Percentiles rank a stretch among this genome's conserved stretches.
phyloP scores from a whole-genome alignment of 2,888 invertebrate genomes.

The Acanthoscelides obtectus region DNA sequence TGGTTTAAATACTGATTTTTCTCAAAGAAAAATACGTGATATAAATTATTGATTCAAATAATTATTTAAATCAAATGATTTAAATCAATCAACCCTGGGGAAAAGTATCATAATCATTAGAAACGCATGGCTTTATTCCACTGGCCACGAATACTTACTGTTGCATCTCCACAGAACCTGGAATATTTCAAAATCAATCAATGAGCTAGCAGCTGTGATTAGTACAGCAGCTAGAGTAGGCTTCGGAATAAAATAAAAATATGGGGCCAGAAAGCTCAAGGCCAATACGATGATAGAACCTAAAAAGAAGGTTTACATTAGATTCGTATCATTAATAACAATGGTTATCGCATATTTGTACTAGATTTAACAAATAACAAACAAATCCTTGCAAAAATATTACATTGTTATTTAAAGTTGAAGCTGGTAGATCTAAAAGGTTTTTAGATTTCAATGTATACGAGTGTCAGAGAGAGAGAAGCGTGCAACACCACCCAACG shows the following conservation, averaged over 20 bases:
- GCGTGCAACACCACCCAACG: no score
- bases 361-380: neutral
- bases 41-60: no score
- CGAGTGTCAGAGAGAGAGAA: no score
- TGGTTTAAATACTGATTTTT: no score
- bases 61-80: no score
- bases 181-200: constrained; percentile 60
- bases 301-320: constrained; percentile 41
- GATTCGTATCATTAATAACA: neutral
- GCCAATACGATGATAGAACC: constrained; percentile 78
- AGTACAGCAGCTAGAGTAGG: constrained; percentile 83
- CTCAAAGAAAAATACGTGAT: no score
- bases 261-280: constrained; percentile 77
- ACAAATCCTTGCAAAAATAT: neutral
- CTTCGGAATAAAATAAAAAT: constrained; percentile 82
- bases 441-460: no score
- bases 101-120: no score
- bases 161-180: constrained; percentile 52
- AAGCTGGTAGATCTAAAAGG: neutral
- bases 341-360: neutral
- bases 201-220: constrained; percentile 82
- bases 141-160: constrained; percentile 47
- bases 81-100: no score
- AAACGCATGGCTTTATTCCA: no score
- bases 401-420: neutral